phyloP scores from a whole-genome alignment of 2,113 vertebrate species.

The Acrocephalus arundinaceus region DNA sequence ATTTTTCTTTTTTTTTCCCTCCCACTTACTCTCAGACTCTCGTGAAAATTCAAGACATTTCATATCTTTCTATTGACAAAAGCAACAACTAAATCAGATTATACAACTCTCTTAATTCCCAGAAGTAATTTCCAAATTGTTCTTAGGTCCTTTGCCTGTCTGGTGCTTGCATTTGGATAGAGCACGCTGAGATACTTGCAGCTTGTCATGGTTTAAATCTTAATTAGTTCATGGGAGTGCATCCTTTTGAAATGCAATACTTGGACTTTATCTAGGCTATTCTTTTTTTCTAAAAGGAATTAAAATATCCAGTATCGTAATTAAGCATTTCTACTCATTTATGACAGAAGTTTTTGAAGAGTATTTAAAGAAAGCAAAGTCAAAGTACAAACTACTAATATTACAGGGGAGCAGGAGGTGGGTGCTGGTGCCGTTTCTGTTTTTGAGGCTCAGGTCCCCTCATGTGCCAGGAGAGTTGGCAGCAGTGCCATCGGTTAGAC shows the following conservation, averaged over 20 bases:
- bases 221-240: slow-evolving; percentile 64
- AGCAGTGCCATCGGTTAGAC: fast-evolving
- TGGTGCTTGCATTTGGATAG: slow-evolving; percentile 20
- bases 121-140: slow-evolving; percentile 61
- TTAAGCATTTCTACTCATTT: slow-evolving; percentile 44
- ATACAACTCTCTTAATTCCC: slow-evolving; percentile 37
- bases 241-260: slow-evolving; percentile 63
- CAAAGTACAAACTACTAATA: neutral
- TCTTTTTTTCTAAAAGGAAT: slow-evolving; percentile 53
- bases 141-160: slow-evolving; percentile 14
- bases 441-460: neutral
- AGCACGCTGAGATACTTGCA: neutral
- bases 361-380: slow-evolving; percentile 12
- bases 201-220: slow-evolving; percentile 70
- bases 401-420: neutral
- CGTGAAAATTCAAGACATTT: slow-evolving; percentile 29
- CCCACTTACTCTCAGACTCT: neutral
- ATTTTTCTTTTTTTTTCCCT: neutral
- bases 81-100: slow-evolving; percentile 37
- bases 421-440: neutral
- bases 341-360: slow-evolving; percentile 5
- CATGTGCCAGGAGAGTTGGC: neutral
- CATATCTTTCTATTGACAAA: slow-evolving; percentile 20
- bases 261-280: slow-evolving; percentile 63
- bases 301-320: slow-evolving; percentile 44